A percentile compares a stretch with the other conserved stretches of the same genome.
Evolutionary conservation across 2,113 vertebrate genomes (phyloP).

Genomic region (Hippocampus barbouri): DNA sequence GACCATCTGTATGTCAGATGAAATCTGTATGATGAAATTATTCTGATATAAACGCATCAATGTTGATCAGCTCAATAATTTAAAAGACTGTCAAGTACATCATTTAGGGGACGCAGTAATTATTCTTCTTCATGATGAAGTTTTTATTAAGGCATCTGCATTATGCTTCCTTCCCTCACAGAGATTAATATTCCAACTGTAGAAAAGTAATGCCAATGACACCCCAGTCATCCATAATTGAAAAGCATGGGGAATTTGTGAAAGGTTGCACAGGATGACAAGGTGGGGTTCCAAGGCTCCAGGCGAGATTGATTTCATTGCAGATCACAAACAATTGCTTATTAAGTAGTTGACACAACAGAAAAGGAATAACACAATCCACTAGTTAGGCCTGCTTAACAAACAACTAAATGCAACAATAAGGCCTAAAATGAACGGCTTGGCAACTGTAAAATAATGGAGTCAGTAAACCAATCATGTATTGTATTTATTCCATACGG

Average conservation of each 20-base stretch:
- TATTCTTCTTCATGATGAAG: slow-evolving; percentile 66
- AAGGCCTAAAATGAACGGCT: not conserved
- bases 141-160: slow-evolving; percentile 71
- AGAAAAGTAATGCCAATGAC: slow-evolving; percentile 33
- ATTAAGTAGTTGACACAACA: slow-evolving; percentile 13
- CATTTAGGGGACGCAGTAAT: slow-evolving; percentile 61
- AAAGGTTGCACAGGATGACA: slow-evolving; percentile 42
- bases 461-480: not conserved
- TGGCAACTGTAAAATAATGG: not conserved
- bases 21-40: slow-evolving; percentile 58
- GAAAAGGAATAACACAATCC: not conserved
- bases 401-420: not conserved
- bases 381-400: not conserved
- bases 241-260: slow-evolving; percentile 31
- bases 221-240: slow-evolving; percentile 34
- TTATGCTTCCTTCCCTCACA: slow-evolving; percentile 52
- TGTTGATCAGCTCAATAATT: slow-evolving; percentile 68
- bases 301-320: slow-evolving; percentile 20
- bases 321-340: slow-evolving; percentile 12
- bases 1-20: slow-evolving; percentile 28
- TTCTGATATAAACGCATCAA: slow-evolving; percentile 64
- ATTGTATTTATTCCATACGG: not conserved
- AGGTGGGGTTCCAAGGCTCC: slow-evolving; percentile 18
- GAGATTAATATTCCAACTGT: slow-evolving; percentile 53
- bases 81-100: slow-evolving; percentile 62